Evolutionary conservation across 2,113 vertebrate species (phyloP).

Genomic region (Nyctibius bracteatus): DNA sequence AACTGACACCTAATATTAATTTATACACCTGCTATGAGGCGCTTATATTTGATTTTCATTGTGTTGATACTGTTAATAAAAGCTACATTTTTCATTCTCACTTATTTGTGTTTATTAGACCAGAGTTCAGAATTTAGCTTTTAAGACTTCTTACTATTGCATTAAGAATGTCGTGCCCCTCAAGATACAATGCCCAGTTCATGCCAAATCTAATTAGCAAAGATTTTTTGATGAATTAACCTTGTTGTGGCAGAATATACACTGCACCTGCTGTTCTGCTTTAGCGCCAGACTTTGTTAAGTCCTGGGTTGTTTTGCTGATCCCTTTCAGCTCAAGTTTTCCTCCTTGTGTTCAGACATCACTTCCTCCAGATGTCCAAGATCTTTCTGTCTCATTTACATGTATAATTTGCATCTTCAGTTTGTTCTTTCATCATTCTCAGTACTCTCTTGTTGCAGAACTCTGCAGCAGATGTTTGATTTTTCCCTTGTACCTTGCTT

Average conservation of each 20-base stretch:
- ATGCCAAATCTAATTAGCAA: constrained; percentile 50
- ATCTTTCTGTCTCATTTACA: constrained; percentile 34
- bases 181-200: neutral
- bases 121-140: neutral
- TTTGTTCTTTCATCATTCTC: constrained; percentile 27
- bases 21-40: neutral
- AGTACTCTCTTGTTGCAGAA: neutral
- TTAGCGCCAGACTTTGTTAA: constrained; percentile 6
- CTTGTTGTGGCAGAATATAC: neutral
- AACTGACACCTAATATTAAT: neutral
- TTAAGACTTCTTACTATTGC: neutral
- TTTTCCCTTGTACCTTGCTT: neutral
- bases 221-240: constrained; percentile 52
- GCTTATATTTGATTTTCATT: neutral
- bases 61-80: neutral
- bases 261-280: constrained; percentile 31
- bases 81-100: neutral
- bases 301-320: constrained; percentile 5
- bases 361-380: constrained; percentile 31
- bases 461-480: constrained; percentile 18
- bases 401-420: constrained; percentile 17
- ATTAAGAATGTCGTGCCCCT: neutral
- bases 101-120: neutral
- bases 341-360: neutral
- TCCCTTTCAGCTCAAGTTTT: constrained; percentile 24